These are phyloP conservation scores for Stegostoma tigrinum DNA, from an alignment of 2,113 vertebrate species.

Conservation along the genomic window DNA sequence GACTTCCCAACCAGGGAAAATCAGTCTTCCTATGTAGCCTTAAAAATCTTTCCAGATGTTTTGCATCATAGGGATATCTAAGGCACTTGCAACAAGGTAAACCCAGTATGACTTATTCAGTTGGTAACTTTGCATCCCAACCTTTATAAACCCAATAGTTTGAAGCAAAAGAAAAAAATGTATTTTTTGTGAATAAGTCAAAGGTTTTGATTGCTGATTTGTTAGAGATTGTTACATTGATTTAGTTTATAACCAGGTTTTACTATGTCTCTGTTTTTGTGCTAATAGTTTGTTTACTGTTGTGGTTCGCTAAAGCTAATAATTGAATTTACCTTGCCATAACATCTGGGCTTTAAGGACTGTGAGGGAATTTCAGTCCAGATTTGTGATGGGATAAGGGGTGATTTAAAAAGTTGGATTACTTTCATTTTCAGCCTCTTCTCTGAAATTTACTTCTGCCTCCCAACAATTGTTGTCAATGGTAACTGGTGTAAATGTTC, in stretches of 20 bases:
- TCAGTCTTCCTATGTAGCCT: background rate
- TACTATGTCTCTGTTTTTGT: background rate
- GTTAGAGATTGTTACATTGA: background rate
- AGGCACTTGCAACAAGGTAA: background rate
- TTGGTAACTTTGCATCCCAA: background rate
- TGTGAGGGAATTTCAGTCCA: conserved; percentile 21
- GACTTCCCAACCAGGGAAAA: background rate
- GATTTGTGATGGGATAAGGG: background rate
- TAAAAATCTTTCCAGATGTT: background rate
- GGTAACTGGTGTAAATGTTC: background rate
- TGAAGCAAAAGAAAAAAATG: background rate
- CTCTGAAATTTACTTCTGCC: conserved; percentile 7
- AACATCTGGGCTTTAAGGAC: conserved; percentile 6
- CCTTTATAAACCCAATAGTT: background rate
- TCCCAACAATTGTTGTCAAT: background rate
- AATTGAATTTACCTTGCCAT: background rate
- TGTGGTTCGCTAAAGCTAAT: background rate
- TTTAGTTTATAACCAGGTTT: background rate
- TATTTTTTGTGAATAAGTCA: too few species aligned
- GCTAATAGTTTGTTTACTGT: background rate
- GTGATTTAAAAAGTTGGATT: background rate
- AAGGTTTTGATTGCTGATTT: background rate
- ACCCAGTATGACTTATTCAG: background rate
- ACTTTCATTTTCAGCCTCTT: conserved; percentile 35
- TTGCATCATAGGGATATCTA: background rate